A percentile compares a stretch with the other conserved stretches of the same genome.
phyloP scores from a whole-genome alignment of 1,140 invertebrate genomes.

The Drosophila rhopaloa region DNA sequence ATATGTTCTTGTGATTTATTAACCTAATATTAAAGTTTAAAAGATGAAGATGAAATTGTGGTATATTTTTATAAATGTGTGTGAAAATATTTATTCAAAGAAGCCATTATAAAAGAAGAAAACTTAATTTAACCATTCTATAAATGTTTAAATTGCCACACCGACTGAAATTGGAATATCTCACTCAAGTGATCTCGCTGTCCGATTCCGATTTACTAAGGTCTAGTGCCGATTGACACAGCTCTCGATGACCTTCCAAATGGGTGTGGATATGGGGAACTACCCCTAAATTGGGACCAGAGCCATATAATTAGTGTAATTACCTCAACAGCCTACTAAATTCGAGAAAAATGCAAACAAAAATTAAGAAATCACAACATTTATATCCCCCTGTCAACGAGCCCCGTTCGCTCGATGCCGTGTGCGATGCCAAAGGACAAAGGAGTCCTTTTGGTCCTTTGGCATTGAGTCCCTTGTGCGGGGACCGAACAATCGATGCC shows the following conservation, averaged over 20 bases:
- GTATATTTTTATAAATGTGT: too few species aligned
- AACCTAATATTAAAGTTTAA: too few species aligned
- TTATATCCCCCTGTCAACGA: slow-evolving; percentile 81
- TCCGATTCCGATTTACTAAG: slow-evolving; percentile 6
- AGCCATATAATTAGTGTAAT: slow-evolving; percentile 80
- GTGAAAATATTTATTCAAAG: too few species aligned
- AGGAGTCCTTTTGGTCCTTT: slow-evolving; percentile 15
- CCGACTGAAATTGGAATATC: slow-evolving; percentile 10
- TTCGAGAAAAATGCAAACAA: slow-evolving; percentile 84
- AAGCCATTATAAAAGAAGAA: background rate
- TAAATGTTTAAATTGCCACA: slow-evolving; percentile 21
- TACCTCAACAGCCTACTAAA: slow-evolving; percentile 82
- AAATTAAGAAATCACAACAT: slow-evolving; percentile 84
- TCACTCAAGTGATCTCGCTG: slow-evolving; percentile 19
- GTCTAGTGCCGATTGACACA: slow-evolving; percentile 57
- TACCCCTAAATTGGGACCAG: slow-evolving; percentile 57
- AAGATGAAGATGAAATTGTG: too few species aligned
- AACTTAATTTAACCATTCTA: background rate
- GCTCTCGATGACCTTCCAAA: slow-evolving; percentile 51
- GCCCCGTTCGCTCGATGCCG: slow-evolving; percentile 10
- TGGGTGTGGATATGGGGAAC: slow-evolving; percentile 17
- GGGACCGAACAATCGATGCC: slow-evolving; percentile 65
- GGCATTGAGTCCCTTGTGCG: slow-evolving; percentile 10
- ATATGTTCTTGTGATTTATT: too few species aligned
- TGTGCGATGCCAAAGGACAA: slow-evolving; percentile 12